phyloP scores from a whole-genome alignment of 1,140 invertebrate genomes.

The Vanessa tameamea region DNA sequence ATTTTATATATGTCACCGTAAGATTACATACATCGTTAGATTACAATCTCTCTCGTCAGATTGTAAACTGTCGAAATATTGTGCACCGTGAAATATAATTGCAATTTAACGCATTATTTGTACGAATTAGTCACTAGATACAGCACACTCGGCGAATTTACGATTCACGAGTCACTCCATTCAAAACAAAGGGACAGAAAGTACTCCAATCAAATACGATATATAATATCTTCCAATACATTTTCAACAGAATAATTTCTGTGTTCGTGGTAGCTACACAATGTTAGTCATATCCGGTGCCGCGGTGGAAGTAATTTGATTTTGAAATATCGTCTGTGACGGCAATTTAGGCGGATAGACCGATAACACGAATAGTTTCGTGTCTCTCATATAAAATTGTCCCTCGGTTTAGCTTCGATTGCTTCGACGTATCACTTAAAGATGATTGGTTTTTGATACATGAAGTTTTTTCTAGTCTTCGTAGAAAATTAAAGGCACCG shows the following conservation, averaged over 20 bases:
- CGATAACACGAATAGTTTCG: slow-evolving; percentile 39
- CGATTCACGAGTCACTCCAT: too few relatives aligned
- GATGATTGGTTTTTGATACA: slow-evolving; percentile 31
- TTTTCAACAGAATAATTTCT: neutral
- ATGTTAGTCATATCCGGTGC: slow-evolving; percentile 31
- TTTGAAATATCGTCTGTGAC: slow-evolving; percentile 43
- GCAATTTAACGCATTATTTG: too few relatives aligned
- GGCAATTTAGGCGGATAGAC: slow-evolving; percentile 35
- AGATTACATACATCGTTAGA: too few relatives aligned
- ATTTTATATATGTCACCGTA: too few relatives aligned
- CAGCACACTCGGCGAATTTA: too few relatives aligned
- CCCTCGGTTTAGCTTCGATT: slow-evolving; percentile 27
- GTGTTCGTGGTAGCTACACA: neutral
- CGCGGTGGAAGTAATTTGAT: slow-evolving; percentile 41
- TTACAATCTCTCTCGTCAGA: too few relatives aligned
- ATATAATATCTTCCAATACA: slow-evolving; percentile 3
- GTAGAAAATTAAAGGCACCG: neutral
- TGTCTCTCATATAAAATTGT: slow-evolving; percentile 41
- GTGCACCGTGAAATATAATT: too few relatives aligned
- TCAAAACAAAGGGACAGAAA: neutral
- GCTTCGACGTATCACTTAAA: slow-evolving; percentile 32
- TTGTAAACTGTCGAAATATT: too few relatives aligned
- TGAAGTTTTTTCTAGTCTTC: neutral
- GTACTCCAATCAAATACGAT: neutral
- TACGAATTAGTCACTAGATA: too few relatives aligned